These are phyloP conservation scores for Lymantria monacha DNA, from an alignment of 2,888 invertebrate species.

Conservation along the genomic window DNA sequence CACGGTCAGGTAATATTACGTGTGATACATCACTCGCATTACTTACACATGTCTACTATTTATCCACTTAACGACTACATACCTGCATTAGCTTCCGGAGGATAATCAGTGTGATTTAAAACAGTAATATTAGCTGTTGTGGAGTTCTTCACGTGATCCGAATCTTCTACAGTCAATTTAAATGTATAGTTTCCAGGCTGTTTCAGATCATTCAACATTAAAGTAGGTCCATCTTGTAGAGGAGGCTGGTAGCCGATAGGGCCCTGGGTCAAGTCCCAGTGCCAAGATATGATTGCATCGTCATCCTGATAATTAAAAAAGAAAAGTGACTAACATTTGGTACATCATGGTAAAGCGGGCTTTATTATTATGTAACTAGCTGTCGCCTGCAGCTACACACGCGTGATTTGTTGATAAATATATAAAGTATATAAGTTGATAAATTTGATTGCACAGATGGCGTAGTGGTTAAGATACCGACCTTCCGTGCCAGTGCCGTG, in stretches of 20 bases:
- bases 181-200: slow-evolving; percentile 95
- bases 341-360: no score
- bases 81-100: slow-evolving; percentile 96
- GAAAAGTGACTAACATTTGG: neutral
- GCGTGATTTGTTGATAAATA: no score
- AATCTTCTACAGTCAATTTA: slow-evolving; percentile 94
- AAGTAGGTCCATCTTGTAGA: slow-evolving; percentile 89
- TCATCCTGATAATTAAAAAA: slow-evolving; percentile 83
- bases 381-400: no score
- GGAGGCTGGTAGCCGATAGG: slow-evolving; percentile 93
- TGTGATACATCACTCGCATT: no score
- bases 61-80: slow-evolving; percentile 9
- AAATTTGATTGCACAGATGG: no score
- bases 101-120: slow-evolving; percentile 95
- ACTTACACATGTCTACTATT: no score
- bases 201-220: slow-evolving; percentile 91
- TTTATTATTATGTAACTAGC: no score
- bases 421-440: no score
- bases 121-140: slow-evolving; percentile 95
- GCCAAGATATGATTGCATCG: slow-evolving; percentile 92
- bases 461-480: no score
- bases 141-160: slow-evolving; percentile 92
- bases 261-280: slow-evolving; percentile 95
- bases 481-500: no score
- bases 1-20: no score